These are phyloP conservation scores for Bombus waltoni DNA, from an alignment of 1,140 invertebrate genomes.

Conservation along the genomic window DNA sequence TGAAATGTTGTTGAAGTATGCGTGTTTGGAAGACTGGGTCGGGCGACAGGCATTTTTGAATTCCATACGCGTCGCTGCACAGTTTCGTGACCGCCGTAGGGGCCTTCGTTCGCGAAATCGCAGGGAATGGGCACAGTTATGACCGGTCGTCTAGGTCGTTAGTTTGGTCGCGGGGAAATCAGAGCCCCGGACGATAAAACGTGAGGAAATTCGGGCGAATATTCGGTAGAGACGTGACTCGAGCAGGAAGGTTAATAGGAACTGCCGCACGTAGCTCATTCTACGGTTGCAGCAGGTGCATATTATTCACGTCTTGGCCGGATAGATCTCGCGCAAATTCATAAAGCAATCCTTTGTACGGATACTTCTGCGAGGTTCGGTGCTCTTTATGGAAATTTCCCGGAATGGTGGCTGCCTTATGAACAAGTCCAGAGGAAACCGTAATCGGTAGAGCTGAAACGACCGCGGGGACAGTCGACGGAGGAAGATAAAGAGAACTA, in stretches of 20 bases:
- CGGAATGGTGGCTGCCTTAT: constrained; percentile 62
- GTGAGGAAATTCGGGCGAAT: constrained; percentile 66
- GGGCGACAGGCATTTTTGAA: constrained; percentile 32
- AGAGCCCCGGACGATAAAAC: constrained; percentile 62
- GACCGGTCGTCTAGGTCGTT: constrained; percentile 40
- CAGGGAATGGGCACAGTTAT: constrained; percentile 45
- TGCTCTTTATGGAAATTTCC: constrained; percentile 81
- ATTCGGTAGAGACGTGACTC: constrained; percentile 64
- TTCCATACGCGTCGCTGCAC: constrained; percentile 40
- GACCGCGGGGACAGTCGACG: not conserved
- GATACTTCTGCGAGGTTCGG: constrained; percentile 73
- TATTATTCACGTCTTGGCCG: constrained; percentile 80
- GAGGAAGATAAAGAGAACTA: constrained; percentile 18
- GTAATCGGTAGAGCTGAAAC: not conserved
- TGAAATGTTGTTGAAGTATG: not conserved
- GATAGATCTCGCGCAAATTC: constrained; percentile 80
- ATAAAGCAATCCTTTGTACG: constrained; percentile 81
- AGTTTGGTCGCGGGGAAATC: constrained; percentile 58
- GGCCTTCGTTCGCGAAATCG: constrained; percentile 42
- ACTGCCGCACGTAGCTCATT: constrained; percentile 70
- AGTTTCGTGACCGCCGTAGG: constrained; percentile 39
- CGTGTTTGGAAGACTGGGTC: constrained; percentile 20
- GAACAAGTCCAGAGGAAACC: constrained; percentile 30
- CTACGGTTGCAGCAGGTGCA: constrained; percentile 76
- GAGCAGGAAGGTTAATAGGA: constrained; percentile 61